Conservation (phyloP, 2,888 invertebrate genomes). For the Drosophila prolongata region DNA sequence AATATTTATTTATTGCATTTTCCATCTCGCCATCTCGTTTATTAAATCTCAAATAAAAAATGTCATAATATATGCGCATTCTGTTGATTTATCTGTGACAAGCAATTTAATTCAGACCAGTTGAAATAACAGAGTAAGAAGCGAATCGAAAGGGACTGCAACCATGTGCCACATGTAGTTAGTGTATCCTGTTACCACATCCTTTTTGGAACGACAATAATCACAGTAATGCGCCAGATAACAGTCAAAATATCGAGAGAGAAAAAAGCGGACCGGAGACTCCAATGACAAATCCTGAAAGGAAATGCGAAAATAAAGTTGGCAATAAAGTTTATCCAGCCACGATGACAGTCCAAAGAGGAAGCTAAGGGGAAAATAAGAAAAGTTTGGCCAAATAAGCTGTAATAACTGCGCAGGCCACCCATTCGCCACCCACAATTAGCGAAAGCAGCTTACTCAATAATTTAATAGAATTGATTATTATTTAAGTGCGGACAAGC, state of each 20-base stretch:
- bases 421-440: constrained; percentile 66
- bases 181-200: constrained; percentile 11
- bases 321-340: constrained; percentile 47
- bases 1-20: constrained; percentile 44
- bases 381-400: constrained; percentile 58
- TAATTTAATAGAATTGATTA: constrained; percentile 79
- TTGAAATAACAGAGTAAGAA: constrained; percentile 15
- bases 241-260: constrained; percentile 41
- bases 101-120: constrained; percentile 40
- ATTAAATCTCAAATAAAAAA: constrained; percentile 40
- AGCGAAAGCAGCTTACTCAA: constrained; percentile 65
- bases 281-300: constrained; percentile 44
- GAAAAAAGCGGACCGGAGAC: constrained; percentile 12
- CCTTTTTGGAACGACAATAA: constrained; percentile 58
- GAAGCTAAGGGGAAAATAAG: constrained; percentile 50
- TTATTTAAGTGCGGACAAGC: constrained; percentile 72
- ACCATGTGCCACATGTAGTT: constrained; percentile 41
- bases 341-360: constrained; percentile 37
- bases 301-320: constrained; percentile 45
- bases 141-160: constrained; percentile 21
- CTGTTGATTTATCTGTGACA: constrained; percentile 43
- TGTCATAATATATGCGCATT: constrained; percentile 34
- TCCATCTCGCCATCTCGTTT: constrained; percentile 38
- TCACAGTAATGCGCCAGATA: constrained; percentile 65
- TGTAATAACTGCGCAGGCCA: constrained; percentile 40